A percentile compares a stretch with the other conserved stretches of the same genome.
Conservation (phyloP, 2,113 vertebrate genomes). For the Carettochelys insculpta region DNA sequence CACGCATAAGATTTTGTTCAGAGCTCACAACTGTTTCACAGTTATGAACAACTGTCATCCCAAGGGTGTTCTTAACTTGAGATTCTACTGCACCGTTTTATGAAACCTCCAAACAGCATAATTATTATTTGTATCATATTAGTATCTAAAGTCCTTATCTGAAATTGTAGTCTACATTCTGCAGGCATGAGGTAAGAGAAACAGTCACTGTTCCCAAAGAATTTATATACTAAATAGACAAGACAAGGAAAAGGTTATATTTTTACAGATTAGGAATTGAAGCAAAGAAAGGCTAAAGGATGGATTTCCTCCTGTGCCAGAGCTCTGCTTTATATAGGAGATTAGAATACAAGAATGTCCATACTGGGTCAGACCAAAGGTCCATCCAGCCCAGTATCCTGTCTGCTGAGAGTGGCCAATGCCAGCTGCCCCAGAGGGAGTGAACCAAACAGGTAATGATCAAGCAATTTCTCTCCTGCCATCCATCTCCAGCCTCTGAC, state of each 20-base stretch:
- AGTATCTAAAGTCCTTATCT: neutral
- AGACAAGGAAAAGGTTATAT: neutral
- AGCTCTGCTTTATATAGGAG: neutral
- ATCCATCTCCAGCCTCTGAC: no score
- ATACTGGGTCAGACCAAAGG: no score
- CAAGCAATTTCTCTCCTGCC: no score
- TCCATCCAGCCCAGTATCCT: no score
- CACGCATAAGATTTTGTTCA: no score
- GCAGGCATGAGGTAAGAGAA: neutral
- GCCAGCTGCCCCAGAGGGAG: no score
- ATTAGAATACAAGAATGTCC: no score
- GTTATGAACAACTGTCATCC: no score
- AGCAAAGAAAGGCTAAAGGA: neutral
- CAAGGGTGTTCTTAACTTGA: no score
- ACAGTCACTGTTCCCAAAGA: neutral
- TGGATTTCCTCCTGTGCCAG: neutral
- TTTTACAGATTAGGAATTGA: neutral
- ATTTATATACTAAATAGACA: neutral
- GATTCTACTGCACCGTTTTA: neutral
- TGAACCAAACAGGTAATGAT: no score
- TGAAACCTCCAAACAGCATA: neutral
- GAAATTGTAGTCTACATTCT: neutral
- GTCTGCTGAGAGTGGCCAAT: no score
- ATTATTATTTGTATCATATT: neutral
- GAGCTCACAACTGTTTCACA: no score